phyloP scores from a whole-genome alignment of 1,140 invertebrate genomes.

The Drosophila neocordata region DNA sequence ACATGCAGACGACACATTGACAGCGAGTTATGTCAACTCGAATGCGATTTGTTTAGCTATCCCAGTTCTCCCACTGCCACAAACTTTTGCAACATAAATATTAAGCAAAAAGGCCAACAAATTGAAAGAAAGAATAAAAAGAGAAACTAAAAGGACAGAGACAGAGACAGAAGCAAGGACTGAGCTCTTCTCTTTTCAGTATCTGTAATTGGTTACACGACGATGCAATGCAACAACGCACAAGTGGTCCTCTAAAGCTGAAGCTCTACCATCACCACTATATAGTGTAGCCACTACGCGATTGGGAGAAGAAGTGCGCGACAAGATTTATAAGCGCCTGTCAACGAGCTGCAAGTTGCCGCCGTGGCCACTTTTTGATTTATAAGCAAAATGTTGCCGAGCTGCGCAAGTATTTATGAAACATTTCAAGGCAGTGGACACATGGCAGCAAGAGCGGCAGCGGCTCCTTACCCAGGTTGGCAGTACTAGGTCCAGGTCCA shows the following conservation, averaged over 20 bases:
- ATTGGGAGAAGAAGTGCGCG: constrained; percentile 62
- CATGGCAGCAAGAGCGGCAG: constrained; percentile 3
- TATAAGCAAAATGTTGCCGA: constrained; percentile 78
- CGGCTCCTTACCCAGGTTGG: constrained; percentile 38
- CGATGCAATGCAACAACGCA: constrained; percentile 43
- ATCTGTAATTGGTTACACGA: constrained; percentile 73
- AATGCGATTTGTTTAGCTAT: constrained; percentile 74
- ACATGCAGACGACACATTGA: constrained; percentile 78
- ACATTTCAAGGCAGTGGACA: constrained; percentile 74
- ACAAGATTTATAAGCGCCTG: constrained; percentile 81
- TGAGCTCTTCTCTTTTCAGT: constrained; percentile 39
- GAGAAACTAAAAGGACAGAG: background rate
- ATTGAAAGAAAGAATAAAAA: constrained; percentile 5
- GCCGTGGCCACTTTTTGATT: constrained; percentile 77
- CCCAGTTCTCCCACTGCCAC: constrained; percentile 56
- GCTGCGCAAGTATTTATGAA: constrained; percentile 74
- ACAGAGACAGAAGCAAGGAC: background rate
- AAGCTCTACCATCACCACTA: background rate
- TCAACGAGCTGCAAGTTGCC: constrained; percentile 62
- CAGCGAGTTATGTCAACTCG: constrained; percentile 77
- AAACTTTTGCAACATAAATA: constrained; percentile 68
- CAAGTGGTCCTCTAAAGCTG: constrained; percentile 47
- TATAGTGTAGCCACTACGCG: constrained; percentile 10
- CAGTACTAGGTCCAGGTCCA: background rate
- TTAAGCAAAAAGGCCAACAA: constrained; percentile 27